Percentiles rank a stretch among this genome's conserved stretches.
phyloP scores from a whole-genome alignment of 2,888 invertebrate species.

The Ceriagrion tenellum region DNA sequence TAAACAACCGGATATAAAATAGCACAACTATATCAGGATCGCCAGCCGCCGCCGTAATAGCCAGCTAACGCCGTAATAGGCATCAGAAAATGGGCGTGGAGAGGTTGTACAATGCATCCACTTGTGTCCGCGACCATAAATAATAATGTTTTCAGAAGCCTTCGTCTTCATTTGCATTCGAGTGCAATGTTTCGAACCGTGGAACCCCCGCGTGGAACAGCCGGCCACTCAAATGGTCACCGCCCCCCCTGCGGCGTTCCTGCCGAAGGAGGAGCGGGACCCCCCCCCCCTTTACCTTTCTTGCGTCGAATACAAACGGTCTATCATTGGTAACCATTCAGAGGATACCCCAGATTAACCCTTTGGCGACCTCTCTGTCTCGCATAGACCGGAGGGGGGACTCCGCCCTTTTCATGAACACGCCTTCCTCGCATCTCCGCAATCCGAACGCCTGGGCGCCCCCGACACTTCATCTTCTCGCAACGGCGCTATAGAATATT shows the following conservation, averaged over 20 bases:
- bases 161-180: not conserved
- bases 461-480: not conserved
- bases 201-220: not conserved
- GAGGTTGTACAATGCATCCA: not conserved
- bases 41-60: not conserved
- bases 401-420: conserved; percentile 11
- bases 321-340: conserved; percentile 5
- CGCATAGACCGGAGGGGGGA: not conserved
- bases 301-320: not conserved
- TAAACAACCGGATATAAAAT: not conserved
- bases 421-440: not conserved
- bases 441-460: not conserved
- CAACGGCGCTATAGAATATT: conserved; percentile 18
- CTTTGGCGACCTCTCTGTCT: not conserved
- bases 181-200: not conserved
- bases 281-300: not conserved
- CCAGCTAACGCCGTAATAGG: not conserved
- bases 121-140: not conserved
- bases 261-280: too few relatives aligned
- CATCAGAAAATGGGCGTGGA: not conserved
- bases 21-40: not conserved
- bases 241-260: too few relatives aligned
- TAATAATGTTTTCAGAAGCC: not conserved
- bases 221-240: not conserved
- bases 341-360: not conserved